Evolutionary conservation across 2,888 invertebrate species (phyloP), one percentile per base, ranked within the genome.

Genomic region (Harpalus rufipes): DNA sequence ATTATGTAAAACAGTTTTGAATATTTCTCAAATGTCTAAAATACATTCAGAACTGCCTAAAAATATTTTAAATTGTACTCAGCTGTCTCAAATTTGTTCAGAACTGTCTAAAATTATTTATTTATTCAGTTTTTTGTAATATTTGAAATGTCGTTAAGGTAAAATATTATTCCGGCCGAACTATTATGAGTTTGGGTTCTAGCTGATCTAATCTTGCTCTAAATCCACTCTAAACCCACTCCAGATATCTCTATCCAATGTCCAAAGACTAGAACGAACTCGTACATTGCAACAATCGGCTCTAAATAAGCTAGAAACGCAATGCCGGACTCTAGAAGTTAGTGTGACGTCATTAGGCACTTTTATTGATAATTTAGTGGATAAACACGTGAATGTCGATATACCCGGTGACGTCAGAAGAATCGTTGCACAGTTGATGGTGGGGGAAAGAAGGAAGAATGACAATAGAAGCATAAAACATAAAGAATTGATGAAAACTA

Each of bases 331-430:
- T 0, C 89, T 96, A 86, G 96, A 97, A 89, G 94, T 96, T 8
- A 96, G 96, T 0, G 93, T 97, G 0, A 92, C 94, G 0, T 92
- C 95, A 0, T 91, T 97, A 5, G 96, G 96, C 3, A 93, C 94
- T 1, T 96, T 94, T 89, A 93, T 97, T n/a, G 93, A 94, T 6
- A 93, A 93, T 4, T 89, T 96, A 80, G 93, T 94, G 21, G 92
- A 92, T 14, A 92, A 92, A 25, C 93, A 94, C 81, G 92, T 93
- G 59, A 93, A 94, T 61, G 90, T 94, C 12, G 96, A 96, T 78
- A 91, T 96, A 74, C 96, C 96, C 0, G 92, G 93, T 0, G 96
- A 97, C 85, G 94, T 97, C 4, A 93, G 96, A 79, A 93, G 95
- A 86, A 95, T 97, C 65, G 92, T 96, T 0, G 94, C 95, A 39